A percentile compares a stretch with the other conserved stretches of the same genome.
Evolutionary conservation across 1,140 invertebrate species (phyloP).

Genomic region (Cephus cinctus): DNA sequence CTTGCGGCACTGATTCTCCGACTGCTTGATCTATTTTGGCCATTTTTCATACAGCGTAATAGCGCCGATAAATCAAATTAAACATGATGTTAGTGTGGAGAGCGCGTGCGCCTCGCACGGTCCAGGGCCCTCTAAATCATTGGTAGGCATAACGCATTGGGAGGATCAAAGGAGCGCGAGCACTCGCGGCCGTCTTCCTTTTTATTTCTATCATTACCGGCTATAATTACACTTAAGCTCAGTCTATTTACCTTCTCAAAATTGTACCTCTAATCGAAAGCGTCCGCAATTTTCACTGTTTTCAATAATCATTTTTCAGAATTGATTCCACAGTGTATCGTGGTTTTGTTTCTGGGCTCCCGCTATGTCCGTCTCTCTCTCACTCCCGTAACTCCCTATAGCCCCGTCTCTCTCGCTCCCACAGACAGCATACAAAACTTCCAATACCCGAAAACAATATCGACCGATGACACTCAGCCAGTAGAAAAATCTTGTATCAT

Average conservation of each 20-base stretch:
- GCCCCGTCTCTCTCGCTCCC: too few relatives aligned
- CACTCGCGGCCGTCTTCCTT: conserved; percentile 3
- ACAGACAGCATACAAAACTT: too few relatives aligned
- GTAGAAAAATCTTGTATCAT: too few relatives aligned
- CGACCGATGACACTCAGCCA: too few relatives aligned
- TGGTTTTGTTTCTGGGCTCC: too few relatives aligned
- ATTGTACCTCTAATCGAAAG: too few relatives aligned
- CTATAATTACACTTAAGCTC: conserved; percentile 48
- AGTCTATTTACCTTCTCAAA: conserved; percentile 49
- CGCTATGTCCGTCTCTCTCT: too few relatives aligned
- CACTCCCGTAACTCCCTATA: too few relatives aligned
- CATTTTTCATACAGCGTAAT: conserved; percentile 44
- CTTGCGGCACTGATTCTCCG: too few relatives aligned
- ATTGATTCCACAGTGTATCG: not conserved
- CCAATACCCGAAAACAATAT: too few relatives aligned
- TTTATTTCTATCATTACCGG: conserved; percentile 16
- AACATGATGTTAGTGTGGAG: conserved; percentile 37
- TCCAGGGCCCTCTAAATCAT: conserved; percentile 42
- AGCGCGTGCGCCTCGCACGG: conserved; percentile 14
- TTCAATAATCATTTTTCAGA: too few relatives aligned
- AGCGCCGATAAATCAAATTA: conserved; percentile 45
- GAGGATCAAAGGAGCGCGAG: conserved; percentile 48
- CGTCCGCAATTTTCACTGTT: too few relatives aligned
- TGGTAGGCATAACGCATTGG: conserved; percentile 47
- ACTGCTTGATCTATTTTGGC: conserved; percentile 34